A percentile compares a stretch with the other conserved stretches of the same genome.
Conservation (phyloP, 2,113 vertebrate species). For the Pygoscelis adeliae region DNA sequence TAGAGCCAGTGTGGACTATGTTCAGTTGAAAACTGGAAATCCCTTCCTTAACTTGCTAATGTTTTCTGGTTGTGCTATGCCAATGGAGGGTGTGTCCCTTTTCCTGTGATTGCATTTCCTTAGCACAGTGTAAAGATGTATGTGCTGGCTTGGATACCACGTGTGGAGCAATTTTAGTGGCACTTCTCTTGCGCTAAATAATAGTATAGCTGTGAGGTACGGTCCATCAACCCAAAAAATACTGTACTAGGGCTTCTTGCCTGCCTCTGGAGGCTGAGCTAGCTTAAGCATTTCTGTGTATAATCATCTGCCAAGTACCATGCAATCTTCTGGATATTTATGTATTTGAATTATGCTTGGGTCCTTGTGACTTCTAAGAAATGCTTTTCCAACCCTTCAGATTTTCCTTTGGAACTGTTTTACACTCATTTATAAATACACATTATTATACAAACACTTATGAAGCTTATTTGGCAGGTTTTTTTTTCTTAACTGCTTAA, state of each 20-base stretch:
- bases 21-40: background rate
- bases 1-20: background rate
- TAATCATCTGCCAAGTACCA: background rate
- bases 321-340: background rate
- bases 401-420: background rate
- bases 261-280: background rate
- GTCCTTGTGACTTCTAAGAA: background rate
- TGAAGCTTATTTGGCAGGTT: background rate
- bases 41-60: background rate
- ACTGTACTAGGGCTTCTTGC: background rate
- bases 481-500: background rate
- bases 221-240: background rate
- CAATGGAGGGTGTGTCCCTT: background rate
- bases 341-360: background rate
- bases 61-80: background rate
- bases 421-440: background rate
- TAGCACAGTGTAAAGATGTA: background rate
- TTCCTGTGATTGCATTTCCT: background rate
- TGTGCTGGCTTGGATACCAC: background rate
- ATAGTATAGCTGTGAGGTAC: background rate
- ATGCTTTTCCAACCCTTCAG: background rate
- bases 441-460: background rate
- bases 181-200: background rate
- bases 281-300: background rate
- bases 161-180: background rate